Conservation (phyloP, 2,797 vertebrate genomes). For the Leptodactylus fallax region DNA sequence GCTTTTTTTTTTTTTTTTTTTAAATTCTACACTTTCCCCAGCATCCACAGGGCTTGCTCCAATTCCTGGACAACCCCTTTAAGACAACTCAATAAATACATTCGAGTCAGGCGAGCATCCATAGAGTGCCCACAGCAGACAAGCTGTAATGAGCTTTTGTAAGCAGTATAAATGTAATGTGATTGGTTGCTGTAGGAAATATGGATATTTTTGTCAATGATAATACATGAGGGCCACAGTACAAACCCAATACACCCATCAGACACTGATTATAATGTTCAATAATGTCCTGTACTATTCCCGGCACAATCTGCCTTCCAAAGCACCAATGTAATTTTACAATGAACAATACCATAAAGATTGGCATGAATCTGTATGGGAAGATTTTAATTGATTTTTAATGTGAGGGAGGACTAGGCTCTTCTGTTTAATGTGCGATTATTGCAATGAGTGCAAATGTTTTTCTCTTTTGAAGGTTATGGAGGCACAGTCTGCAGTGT, state of each 20-base stretch:
- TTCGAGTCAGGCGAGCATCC: too few relatives aligned
- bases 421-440: constrained; percentile 15
- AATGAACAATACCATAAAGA: constrained; percentile 16
- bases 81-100: too few relatives aligned
- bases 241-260: neutral
- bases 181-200: neutral
- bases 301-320: neutral
- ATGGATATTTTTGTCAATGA: neutral
- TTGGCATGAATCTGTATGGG: neutral
- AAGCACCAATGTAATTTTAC: neutral
- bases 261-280: neutral
- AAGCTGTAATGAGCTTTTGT: too few relatives aligned
- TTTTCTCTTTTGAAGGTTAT: constrained; percentile 9
- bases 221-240: neutral
- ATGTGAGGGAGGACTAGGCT: constrained; percentile 20
- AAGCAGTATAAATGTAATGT: neutral
- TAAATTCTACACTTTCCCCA: too few relatives aligned
- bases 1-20: too few relatives aligned
- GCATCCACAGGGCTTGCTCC: too few relatives aligned
- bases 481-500: neutral
- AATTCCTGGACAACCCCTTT: too few relatives aligned
- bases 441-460: constrained; percentile 35
- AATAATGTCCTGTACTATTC: constrained; percentile 1
- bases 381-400: constrained; percentile 55
- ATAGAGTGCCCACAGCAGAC: too few relatives aligned